Percentiles rank a stretch among this genome's conserved stretches.
phyloP scores from a whole-genome alignment of 1,140 invertebrate genomes.

The Xylocopa sonorina region DNA sequence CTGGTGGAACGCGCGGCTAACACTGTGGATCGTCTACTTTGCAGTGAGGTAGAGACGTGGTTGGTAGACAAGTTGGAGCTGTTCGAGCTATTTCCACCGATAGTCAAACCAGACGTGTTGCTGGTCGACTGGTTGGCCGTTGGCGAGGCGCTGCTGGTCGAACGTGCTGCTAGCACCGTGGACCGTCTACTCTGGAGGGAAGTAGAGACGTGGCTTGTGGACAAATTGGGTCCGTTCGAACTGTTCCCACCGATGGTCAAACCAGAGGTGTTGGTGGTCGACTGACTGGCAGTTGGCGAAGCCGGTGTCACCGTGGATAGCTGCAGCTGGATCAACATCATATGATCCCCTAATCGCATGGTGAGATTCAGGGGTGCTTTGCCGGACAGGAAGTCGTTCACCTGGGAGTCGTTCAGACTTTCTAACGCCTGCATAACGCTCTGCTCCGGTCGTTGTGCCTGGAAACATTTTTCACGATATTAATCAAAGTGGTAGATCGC shows the following conservation, averaged over 20 bases:
- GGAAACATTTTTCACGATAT: constrained; percentile 79
- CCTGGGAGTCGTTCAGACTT: constrained; percentile 94
- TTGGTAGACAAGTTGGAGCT: constrained; percentile 39
- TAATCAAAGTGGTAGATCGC: background rate
- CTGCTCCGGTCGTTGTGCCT: constrained; percentile 95
- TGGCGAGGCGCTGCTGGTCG: constrained; percentile 64
- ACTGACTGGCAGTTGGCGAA: constrained; percentile 61
- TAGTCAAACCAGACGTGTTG: constrained; percentile 31
- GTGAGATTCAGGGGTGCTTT: constrained; percentile 96
- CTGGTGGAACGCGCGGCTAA: constrained; percentile 49
- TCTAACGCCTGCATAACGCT: constrained; percentile 97
- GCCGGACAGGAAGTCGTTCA: constrained; percentile 96
- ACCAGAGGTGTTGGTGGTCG: constrained; percentile 5
- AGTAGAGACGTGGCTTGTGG: constrained; percentile 50
- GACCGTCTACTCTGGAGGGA: constrained; percentile 63
- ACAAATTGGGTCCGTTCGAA: constrained; percentile 43
- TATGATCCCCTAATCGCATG: constrained; percentile 96
- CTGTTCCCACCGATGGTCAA: constrained; percentile 44
- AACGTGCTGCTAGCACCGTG: constrained; percentile 53
- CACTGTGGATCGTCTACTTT: constrained; percentile 63
- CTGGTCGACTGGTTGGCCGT: constrained; percentile 45
- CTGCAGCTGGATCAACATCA: constrained; percentile 98
- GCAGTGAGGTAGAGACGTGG: constrained; percentile 54
- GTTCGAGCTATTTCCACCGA: constrained; percentile 41
- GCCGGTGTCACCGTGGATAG: constrained; percentile 89